Percentiles rank a stretch among this genome's conserved stretches.
Evolutionary conservation across 2,113 vertebrate species (phyloP).

Genomic region (Ceuthmochares aereus): DNA sequence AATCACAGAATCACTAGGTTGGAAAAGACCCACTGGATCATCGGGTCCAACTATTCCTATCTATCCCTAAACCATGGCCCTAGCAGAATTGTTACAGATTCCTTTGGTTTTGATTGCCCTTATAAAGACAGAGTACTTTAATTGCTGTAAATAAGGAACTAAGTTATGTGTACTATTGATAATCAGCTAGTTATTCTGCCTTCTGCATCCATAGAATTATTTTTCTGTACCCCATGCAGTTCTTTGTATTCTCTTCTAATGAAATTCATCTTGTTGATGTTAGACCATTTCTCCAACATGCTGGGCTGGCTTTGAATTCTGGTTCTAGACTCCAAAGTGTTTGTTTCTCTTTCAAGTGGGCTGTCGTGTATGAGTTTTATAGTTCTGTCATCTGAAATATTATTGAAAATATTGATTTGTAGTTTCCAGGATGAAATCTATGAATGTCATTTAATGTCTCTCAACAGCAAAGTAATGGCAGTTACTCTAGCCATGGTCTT

Average conservation of each 20-base stretch:
- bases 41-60: no score
- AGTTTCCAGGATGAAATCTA: not conserved
- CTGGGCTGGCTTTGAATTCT: not conserved
- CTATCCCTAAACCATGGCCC: no score
- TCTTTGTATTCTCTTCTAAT: not conserved
- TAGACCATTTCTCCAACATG: not conserved
- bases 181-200: not conserved
- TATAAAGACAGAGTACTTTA: not conserved
- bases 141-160: not conserved
- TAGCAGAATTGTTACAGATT: not conserved
- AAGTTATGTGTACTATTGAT: not conserved
- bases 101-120: not conserved
- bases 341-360: not conserved
- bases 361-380: not conserved
- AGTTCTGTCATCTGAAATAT: not conserved
- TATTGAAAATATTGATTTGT: not conserved
- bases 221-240: not conserved
- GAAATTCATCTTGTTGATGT: not conserved
- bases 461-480: not conserved
- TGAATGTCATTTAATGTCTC: not conserved
- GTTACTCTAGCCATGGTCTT: not conserved
- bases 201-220: not conserved
- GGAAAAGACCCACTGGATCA: no score
- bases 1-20: no score
- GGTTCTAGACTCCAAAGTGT: not conserved